Conservation (phyloP, 2,888 invertebrate genomes). For the Perizoma flavofasciatum region DNA sequence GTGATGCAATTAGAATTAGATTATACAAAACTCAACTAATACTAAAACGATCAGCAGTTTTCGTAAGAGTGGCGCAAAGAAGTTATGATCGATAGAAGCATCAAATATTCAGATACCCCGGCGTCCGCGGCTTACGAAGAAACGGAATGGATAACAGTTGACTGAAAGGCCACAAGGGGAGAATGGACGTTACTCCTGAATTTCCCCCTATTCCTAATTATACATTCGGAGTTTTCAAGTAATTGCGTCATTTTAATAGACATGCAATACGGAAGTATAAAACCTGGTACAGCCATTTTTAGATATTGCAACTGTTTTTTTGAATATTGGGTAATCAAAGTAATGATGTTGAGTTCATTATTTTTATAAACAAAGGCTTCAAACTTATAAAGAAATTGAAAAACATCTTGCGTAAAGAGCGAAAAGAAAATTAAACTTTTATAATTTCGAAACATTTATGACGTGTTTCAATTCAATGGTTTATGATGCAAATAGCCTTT, state of each 20-base stretch:
- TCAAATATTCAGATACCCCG: slow-evolving; percentile 76
- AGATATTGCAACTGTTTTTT: neutral
- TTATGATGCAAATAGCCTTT: neutral
- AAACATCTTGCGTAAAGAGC: neutral
- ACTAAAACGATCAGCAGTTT: slow-evolving; percentile 7
- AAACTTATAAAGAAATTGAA: neutral
- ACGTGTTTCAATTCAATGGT: neutral
- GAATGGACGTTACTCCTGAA: slow-evolving; percentile 48
- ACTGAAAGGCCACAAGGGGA: slow-evolving; percentile 72
- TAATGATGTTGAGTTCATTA: too few species aligned
- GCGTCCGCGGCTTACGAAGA: slow-evolving; percentile 61
- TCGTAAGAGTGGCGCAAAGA: slow-evolving; percentile 58
- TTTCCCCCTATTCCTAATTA: slow-evolving; percentile 61
- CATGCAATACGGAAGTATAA: slow-evolving; percentile 23
- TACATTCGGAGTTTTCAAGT: slow-evolving; percentile 53
- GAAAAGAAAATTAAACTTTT: neutral
- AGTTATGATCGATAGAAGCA: slow-evolving; percentile 80
- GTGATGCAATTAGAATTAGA: too few species aligned
- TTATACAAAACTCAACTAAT: neutral
- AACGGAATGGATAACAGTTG: slow-evolving; percentile 73
- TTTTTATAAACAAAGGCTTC: too few species aligned
- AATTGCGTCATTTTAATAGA: slow-evolving; percentile 36
- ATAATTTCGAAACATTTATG: neutral
- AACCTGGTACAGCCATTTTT: neutral
- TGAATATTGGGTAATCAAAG: too few species aligned